Base-by-base conservation (phyloP, 2,888 invertebrate species). In the Odontomyia ornata region DNA sequence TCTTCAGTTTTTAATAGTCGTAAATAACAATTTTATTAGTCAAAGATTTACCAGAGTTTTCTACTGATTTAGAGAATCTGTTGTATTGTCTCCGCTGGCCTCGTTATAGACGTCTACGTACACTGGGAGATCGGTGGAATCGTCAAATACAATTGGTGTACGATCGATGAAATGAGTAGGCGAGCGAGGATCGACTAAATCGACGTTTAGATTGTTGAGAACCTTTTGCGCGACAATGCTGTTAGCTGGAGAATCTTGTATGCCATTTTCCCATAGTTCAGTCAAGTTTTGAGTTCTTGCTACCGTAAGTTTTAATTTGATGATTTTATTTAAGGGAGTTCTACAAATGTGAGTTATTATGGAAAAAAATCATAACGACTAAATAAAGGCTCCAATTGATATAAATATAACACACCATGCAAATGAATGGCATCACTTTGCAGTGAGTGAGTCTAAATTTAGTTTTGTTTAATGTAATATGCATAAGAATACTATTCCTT, bases 171-270 rank as follows among this genome's bases (percentile, higher is more conserved):
- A 76, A 0, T 52, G 30, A 23, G 73, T 80, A 5, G 80, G 80
- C 11, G 80, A 80, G 2, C 80, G 77, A 5, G 80, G 80, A 77
- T 80, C 80, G 7, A 75, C 13, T 15, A 79, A 25, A 62, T 78
- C 76, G 13, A 28, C 27, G 15, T 52, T 25, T 0, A 79, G 27
- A 5, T 62, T 47, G 11, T 69, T 60, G 1, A 77, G 1, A 4
- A 79, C 15, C 60, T 77, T 77, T 5, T 36, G 30, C 9, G 47
- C 64, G 7, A 77, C 23, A 2, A 73, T 9, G 18, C 21, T 28
- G 4, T 21, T 65, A 28, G 64, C 75, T 9, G 46, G 21, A 5
- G 27, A 52, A 13, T 23, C 69, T 9, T 21, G 27, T 15, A 25
- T 3, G 2, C 21, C 25, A 1, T 13, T 25, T 13, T 71, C 52